Evolutionary conservation across 2,113 vertebrate genomes (phyloP).

Genomic region (Sigmodon hispidus): DNA sequence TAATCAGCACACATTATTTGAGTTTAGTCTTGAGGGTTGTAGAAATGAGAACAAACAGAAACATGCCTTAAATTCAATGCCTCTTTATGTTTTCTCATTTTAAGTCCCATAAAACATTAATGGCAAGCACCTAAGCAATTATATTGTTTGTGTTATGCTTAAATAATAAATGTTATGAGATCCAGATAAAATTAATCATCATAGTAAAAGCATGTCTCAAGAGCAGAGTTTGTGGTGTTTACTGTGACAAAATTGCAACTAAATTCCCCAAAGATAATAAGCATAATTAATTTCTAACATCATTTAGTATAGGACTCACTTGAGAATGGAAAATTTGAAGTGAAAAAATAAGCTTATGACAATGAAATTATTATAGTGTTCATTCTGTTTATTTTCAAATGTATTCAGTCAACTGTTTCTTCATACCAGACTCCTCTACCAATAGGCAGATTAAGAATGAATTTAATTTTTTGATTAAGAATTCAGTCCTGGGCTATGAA

Average conservation of each 20-base stretch:
- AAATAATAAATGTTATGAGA: slow-evolving; percentile 74
- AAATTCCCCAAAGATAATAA: slow-evolving; percentile 65
- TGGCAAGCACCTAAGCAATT: slow-evolving; percentile 65
- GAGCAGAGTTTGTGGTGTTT: slow-evolving; percentile 56
- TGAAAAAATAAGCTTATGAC: slow-evolving; percentile 34
- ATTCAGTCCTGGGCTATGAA: neutral
- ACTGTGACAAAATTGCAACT: slow-evolving; percentile 51
- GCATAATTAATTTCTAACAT: slow-evolving; percentile 74
- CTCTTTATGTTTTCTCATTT: slow-evolving; percentile 69
- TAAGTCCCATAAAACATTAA: slow-evolving; percentile 73
- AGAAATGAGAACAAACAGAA: slow-evolving; percentile 23
- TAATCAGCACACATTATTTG: neutral
- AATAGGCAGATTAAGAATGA: neutral
- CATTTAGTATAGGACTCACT: slow-evolving; percentile 45
- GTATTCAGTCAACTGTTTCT: neutral
- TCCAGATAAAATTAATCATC: slow-evolving; percentile 70
- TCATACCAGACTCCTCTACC: neutral
- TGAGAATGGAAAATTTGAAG: slow-evolving; percentile 40
- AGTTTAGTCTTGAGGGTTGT: slow-evolving; percentile 3
- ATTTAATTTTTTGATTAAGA: neutral
- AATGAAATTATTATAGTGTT: neutral
- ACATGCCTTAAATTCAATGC: slow-evolving; percentile 54
- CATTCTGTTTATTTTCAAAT: neutral
- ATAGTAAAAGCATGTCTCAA: slow-evolving; percentile 59
- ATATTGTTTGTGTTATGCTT: slow-evolving; percentile 65